Base-by-base conservation (phyloP, 2,888 invertebrate genomes). In the Tortricodes alternella region DNA sequence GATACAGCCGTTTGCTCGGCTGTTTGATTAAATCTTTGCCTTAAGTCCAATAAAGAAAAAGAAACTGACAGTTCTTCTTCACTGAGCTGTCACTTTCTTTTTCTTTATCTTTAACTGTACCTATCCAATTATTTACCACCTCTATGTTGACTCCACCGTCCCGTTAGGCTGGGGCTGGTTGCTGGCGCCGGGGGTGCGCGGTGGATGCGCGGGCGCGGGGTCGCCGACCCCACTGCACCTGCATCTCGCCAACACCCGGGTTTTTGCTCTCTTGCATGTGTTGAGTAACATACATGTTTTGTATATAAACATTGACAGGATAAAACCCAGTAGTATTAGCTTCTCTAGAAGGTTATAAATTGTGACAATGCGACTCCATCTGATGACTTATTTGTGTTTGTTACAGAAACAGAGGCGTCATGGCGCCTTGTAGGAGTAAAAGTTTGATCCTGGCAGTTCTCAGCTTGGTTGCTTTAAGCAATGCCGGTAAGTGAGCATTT, bases 391-490 rank as follows among this genome's bases (percentile, higher is more conserved):
- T 27, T 46, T 48, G 15, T 37, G 5, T 18, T 53, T 53, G 46
- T 53, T 53, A n/a, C 53, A 53, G 53, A 48, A 53, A 70, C 53
- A 73, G 65, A 73, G 76, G 80, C 80, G 80, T 66, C 75, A 81
- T 80, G 85, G 67, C 68, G 74, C 78, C 73, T 74, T 48, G 66
- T 62, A 32, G 79, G 37, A 73, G 72, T 13, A 65, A 67, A 35
- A 64, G 77, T 46, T 59, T 63, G 53, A 38, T 80, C 38, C 53
- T 72, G 15, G 62, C 74, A n/a, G 46, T 58, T 15, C 38, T 53
- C 23, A 44, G 58, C 29, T 52, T 53, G 35, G 43, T 58, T 43
- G 48, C 58, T 58, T 41, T 53, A 53, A 53, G 49, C 37, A 53
- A 53, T 53, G 58, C 58, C 29, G 58, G 58, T 58, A 63, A 78